Base-by-base conservation (phyloP, 1,140 invertebrate species). In the Eriosoma lanigerum region DNA sequence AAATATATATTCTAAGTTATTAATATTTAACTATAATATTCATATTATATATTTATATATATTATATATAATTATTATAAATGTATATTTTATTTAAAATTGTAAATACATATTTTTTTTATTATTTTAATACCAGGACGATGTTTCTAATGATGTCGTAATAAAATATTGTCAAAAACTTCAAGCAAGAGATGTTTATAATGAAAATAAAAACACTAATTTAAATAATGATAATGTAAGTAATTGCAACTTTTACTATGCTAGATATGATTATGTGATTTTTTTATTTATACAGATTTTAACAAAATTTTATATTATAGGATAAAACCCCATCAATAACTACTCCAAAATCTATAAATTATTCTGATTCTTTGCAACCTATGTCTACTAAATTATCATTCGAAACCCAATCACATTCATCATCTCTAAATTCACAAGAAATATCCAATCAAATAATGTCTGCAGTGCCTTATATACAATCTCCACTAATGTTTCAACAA, bases 141-240 rank as follows among this genome's bases (percentile, higher is more conserved):
- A 78, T 19, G 17, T 78, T 29, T 48, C 75, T 12, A 78, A 24
- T n/a, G 75, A 78, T 29, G 9, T 62, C 0, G 62, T 78, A 62
- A 62, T 78, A n/a, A 78, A 62, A 46, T 60, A 78, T 48, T 58
- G 52, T 46, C 75, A 60, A 60, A 78, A 78, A 46, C 75, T 62
- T 46, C 46, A 52, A 52, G n/a, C 46, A 29, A 52, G 29, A 50
- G 56, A 78, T 24, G 62, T 62, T 48, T n/a, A 48, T 29, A 60
- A 44, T n/a, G 68, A 52, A 15, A 21, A 19, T 13, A 15, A 56
- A 46, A 78, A 17, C n/a, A 60, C 4, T 48, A n/a, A 44, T 3
- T n/a, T 19, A 10, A 38, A 48, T 62, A 62, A 62, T 78, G 56
- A 46, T 32, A 73, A 54, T 24, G 52, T 75, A 56, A 24, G 48